Evolutionary conservation across 1,140 invertebrate genomes (phyloP).

Genomic region (Cephus cinctus): DNA sequence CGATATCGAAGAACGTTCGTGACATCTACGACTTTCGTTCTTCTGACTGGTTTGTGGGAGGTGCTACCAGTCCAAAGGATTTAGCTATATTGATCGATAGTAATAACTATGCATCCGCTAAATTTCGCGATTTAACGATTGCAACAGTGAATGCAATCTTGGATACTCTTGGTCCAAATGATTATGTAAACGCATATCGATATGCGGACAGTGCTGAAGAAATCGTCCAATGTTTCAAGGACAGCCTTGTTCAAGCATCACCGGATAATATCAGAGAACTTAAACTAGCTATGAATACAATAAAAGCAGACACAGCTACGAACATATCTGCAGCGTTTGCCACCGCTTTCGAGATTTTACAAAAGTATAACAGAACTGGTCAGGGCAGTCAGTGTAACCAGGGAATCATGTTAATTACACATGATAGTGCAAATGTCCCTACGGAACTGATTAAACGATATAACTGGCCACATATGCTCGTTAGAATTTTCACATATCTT

Average conservation of each 20-base stretch:
- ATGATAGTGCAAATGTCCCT: conserved; percentile 81
- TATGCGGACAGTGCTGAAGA: conserved; percentile 75
- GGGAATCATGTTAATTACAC: conserved; percentile 89
- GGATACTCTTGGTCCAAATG: conserved; percentile 93
- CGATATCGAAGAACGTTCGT: conserved; percentile 57
- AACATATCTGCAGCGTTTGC: conserved; percentile 91
- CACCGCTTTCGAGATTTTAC: conserved; percentile 88
- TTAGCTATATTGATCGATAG: conserved; percentile 88
- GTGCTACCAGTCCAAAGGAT: conserved; percentile 95
- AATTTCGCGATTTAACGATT: conserved; percentile 79
- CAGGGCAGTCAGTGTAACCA: conserved; percentile 94
- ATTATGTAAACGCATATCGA: conserved; percentile 93
- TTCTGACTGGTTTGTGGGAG: conserved; percentile 91
- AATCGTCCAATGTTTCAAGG: conserved; percentile 83
- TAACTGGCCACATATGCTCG: conserved; percentile 89
- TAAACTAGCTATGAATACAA: conserved; percentile 69
- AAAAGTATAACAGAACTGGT: conserved; percentile 80
- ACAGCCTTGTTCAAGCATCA: conserved; percentile 84
- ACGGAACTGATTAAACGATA: conserved; percentile 79
- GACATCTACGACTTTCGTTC: conserved; percentile 87
- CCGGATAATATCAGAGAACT: conserved; percentile 83
- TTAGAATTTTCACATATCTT: conserved; percentile 95
- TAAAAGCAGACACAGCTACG: conserved; percentile 75
- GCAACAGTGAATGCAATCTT: conserved; percentile 84
- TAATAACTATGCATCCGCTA: conserved; percentile 85